A percentile compares a stretch with the other conserved stretches of the same genome.
phyloP scores from a whole-genome alignment of 2,113 vertebrate species.

The Aramus guarauna region DNA sequence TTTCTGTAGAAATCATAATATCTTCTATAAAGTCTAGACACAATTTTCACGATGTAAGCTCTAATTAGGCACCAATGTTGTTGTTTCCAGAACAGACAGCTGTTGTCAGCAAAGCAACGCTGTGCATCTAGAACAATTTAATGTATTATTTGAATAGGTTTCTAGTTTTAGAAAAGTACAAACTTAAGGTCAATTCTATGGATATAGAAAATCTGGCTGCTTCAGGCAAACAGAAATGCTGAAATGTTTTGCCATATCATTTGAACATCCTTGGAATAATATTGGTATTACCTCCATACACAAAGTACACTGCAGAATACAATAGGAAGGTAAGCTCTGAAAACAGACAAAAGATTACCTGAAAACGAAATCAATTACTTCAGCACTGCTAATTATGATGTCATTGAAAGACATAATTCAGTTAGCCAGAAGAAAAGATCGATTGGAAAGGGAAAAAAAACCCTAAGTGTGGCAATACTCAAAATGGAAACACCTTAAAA shows the following conservation, averaged over 20 bases:
- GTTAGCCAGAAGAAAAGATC: background rate
- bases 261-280: background rate
- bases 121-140: background rate
- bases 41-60: background rate
- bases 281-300: background rate
- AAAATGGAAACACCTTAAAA: background rate
- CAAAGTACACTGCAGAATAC: background rate
- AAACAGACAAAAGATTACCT: background rate
- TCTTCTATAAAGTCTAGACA: background rate
- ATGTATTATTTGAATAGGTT: background rate
- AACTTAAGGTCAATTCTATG: background rate
- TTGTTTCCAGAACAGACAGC: conserved; percentile 3
- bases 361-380: background rate
- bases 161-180: background rate
- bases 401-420: background rate
- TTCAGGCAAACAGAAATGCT: background rate
- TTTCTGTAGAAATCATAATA: background rate
- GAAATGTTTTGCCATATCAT: background rate
- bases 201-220: background rate
- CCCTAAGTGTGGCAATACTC: background rate
- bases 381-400: background rate
- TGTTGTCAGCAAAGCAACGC: background rate
- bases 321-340: background rate
- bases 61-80: background rate
- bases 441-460: background rate